Conservation (phyloP, 2,113 vertebrate species). For the Bucco capensis region DNA sequence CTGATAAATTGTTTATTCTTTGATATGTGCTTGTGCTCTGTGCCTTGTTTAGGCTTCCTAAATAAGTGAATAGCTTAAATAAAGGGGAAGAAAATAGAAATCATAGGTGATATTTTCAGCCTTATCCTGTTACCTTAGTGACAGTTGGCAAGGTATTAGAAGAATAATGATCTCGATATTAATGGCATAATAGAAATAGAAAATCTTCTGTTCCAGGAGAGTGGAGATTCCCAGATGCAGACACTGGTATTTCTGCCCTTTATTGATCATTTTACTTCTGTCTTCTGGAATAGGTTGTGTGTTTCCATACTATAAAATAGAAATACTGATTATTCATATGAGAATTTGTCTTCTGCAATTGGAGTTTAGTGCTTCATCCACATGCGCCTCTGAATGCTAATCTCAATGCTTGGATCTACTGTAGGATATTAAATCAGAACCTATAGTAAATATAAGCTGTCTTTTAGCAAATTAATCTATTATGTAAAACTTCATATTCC, state of each 20-base stretch:
- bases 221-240: background rate
- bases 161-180: background rate
- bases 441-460: background rate
- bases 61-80: background rate
- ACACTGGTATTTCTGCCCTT: background rate
- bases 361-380: background rate
- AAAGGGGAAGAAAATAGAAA: background rate
- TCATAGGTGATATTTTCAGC: background rate
- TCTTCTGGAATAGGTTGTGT: background rate
- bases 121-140: background rate
- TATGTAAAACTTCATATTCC: background rate
- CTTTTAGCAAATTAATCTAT: background rate
- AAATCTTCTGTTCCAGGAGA: background rate
- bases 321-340: background rate
- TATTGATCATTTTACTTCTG: background rate
- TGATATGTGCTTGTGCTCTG: background rate
- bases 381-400: too few species aligned
- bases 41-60: background rate
- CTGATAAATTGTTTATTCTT: background rate
- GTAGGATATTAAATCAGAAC: background rate
- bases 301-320: background rate
- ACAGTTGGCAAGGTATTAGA: background rate
- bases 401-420: background rate
- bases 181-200: background rate
- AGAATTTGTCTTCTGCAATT: background rate